These are phyloP conservation scores for Serripes groenlandicus DNA, from an alignment of 2,888 invertebrate species.

Conservation along the genomic window DNA sequence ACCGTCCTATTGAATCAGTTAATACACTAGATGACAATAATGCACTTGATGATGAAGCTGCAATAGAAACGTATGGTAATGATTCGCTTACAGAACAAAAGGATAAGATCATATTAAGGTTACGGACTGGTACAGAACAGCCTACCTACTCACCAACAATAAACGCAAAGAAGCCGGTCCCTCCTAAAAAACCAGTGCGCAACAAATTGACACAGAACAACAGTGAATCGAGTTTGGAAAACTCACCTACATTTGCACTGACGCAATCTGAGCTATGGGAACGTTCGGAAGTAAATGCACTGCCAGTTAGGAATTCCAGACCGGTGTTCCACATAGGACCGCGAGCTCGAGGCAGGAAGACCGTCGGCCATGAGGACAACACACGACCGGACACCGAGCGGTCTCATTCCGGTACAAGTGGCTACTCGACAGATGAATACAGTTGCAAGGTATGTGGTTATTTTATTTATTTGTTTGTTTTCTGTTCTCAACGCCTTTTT, in stretches of 20 bases:
- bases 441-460: slow-evolving; percentile 42
- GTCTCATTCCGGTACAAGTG: slow-evolving; percentile 44
- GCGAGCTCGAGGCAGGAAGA: background rate
- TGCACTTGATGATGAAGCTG: background rate
- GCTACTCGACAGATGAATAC: slow-evolving; percentile 49
- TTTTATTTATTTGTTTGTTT: background rate
- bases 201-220: slow-evolving; percentile 13
- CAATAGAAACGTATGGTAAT: background rate
- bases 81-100: background rate
- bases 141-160: background rate
- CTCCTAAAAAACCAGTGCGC: slow-evolving; percentile 23
- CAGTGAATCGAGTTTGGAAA: slow-evolving; percentile 15
- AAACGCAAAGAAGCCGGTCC: background rate
- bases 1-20: background rate
- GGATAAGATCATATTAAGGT: too few relatives aligned
- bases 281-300: background rate
- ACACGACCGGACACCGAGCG: slow-evolving; percentile 20
- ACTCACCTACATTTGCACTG: background rate
- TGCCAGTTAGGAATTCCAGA: background rate
- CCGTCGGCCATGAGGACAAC: background rate
- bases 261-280: background rate
- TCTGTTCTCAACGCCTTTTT: too few relatives aligned
- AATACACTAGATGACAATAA: background rate
- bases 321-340: background rate
- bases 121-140: too few relatives aligned